Percentiles rank a stretch among this genome's conserved stretches.
Conservation (phyloP, 2,888 invertebrate species). For the Cheilosia vernalis region DNA sequence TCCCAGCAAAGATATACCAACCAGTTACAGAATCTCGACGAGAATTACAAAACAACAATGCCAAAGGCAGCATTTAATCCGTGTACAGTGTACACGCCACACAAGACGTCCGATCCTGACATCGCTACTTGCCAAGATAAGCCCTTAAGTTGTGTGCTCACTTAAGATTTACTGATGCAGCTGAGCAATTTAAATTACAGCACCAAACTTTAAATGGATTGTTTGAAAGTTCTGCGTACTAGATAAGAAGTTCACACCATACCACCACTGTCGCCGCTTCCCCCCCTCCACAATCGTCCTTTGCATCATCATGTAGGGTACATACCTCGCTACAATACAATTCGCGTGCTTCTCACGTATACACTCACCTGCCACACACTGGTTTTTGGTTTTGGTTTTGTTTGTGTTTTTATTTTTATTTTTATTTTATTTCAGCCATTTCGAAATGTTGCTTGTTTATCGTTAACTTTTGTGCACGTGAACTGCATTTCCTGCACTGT, state of each 20-base stretch:
- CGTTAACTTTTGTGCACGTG: constrained; percentile 70
- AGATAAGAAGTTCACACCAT: constrained; percentile 69
- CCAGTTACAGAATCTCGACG: constrained; percentile 10
- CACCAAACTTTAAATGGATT: constrained; percentile 73
- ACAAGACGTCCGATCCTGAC: constrained; percentile 59
- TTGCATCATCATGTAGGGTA: not conserved
- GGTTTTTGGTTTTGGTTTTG: not conserved
- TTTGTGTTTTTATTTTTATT: not conserved
- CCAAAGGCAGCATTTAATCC: constrained; percentile 45
- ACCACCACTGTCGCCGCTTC: not conserved
- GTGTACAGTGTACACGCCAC: constrained; percentile 29
- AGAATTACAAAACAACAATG: constrained; percentile 51
- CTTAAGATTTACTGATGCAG: constrained; percentile 71
- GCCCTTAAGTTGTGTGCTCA: constrained; percentile 65
- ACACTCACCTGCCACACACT: constrained; percentile 47
- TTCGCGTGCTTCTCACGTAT: constrained; percentile 46
- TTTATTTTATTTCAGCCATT: constrained; percentile 42
- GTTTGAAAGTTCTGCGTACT: constrained; percentile 71
- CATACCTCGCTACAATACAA: constrained; percentile 14
- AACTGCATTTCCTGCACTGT: constrained; percentile 65
- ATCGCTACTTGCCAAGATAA: constrained; percentile 67
- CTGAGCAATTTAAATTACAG: constrained; percentile 74
- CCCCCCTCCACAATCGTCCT: not conserved
- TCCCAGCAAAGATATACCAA: constrained; percentile 12
- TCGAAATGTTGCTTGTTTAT: constrained; percentile 68